Evolutionary conservation across 2,888 invertebrate species (phyloP).

Genomic region (Xestia rhomboidea): DNA sequence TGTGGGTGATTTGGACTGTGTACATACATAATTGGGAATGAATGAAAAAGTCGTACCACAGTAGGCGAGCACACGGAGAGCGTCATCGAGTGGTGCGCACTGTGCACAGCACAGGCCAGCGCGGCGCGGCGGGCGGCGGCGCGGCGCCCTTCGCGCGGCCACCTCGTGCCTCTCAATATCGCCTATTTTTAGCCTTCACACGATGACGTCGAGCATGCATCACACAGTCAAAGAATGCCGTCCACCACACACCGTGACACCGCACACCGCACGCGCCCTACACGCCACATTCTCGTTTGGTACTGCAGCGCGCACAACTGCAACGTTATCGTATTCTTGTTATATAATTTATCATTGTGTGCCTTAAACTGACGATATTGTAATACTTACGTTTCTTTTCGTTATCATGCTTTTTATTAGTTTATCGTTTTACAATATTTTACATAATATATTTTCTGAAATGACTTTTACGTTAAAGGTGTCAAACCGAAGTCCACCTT

Average conservation of each 20-base stretch:
- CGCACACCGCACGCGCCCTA: not conserved
- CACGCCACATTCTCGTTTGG: not conserved
- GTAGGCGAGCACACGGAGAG: not conserved
- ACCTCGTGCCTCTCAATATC: constrained; percentile 55
- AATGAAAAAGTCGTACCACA: constrained; percentile 7
- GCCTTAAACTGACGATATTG: too few species aligned
- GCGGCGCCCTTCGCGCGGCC: constrained; percentile 54
- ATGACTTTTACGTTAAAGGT: too few species aligned
- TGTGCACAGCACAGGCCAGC: not conserved
- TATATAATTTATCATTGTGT: not conserved
- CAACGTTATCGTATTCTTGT: constrained; percentile 8
- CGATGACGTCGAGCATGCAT: constrained; percentile 37
- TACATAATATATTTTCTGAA: too few species aligned
- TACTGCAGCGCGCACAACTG: constrained; percentile 4
- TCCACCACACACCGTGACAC: constrained; percentile 5
- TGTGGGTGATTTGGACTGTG: not conserved
- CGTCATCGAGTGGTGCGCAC: not conserved
- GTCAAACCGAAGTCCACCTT: too few species aligned
- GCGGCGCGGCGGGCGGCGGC: not conserved
- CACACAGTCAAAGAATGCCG: constrained; percentile 35
- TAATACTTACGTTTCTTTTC: too few species aligned
- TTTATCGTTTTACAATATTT: too few species aligned
- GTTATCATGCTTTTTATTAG: too few species aligned
- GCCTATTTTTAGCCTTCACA: constrained; percentile 56
- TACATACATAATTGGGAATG: not conserved